phyloP scores from a whole-genome alignment of 1,140 invertebrate genomes.

The Philotrypesis tridentata region DNA sequence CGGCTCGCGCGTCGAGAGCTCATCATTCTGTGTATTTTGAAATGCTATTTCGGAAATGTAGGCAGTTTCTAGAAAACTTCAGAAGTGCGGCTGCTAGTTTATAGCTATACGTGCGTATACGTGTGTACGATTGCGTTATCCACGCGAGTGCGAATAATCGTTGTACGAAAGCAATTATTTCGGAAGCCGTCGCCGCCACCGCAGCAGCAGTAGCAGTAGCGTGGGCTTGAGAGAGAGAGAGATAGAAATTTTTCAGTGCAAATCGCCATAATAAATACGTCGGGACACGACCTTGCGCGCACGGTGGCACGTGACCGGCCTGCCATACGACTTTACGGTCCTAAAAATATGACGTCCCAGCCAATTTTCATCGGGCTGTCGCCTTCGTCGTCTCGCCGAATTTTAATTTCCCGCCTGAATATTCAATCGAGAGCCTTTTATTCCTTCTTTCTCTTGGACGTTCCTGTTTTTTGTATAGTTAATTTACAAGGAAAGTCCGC shows the following conservation, averaged over 20 bases:
- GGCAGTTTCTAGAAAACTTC: neutral
- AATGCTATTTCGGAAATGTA: neutral
- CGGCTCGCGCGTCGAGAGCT: too few species aligned
- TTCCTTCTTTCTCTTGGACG: neutral
- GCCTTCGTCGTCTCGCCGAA: neutral
- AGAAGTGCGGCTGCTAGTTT: neutral
- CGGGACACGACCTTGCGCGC: neutral
- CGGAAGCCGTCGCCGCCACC: too few species aligned
- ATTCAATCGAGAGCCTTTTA: constrained; percentile 29
- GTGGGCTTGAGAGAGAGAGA: neutral
- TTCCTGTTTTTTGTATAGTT: too few species aligned
- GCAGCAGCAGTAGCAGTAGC: neutral
- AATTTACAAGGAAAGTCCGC: too few species aligned
- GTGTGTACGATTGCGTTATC: neutral
- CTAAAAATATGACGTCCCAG: constrained; percentile 7
- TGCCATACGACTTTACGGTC: neutral
- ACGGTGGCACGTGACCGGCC: constrained; percentile 5
- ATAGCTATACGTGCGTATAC: neutral
- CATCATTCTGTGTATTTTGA: neutral
- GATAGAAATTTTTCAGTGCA: neutral
- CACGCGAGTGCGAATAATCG: neutral
- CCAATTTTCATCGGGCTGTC: neutral
- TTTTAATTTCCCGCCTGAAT: constrained; percentile 38
- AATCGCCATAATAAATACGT: constrained; percentile 7
- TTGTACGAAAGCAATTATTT: neutral